These are phyloP conservation scores for Nomada fabriciana DNA, from an alignment of 2,888 invertebrate species.

Conservation along the genomic window DNA sequence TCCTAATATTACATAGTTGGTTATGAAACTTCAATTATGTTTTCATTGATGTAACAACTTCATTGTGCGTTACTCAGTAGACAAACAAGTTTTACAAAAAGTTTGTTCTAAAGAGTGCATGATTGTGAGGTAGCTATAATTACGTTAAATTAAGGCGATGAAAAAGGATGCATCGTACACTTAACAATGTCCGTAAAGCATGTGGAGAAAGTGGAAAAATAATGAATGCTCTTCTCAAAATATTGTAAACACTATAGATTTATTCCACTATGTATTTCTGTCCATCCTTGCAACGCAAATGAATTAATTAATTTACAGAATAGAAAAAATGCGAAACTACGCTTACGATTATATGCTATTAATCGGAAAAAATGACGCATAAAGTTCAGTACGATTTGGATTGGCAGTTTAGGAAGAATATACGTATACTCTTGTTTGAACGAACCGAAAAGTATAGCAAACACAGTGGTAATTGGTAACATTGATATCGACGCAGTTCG, in stretches of 20 bases:
- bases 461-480: not conserved
- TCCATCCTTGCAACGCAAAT: not conserved
- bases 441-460: not conserved
- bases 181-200: not conserved
- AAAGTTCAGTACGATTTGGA: not conserved
- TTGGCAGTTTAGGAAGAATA: not conserved
- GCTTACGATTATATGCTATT: no score
- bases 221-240: not conserved
- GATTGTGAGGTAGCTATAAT: not conserved
- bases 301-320: not conserved
- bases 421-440: not conserved
- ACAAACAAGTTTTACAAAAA: not conserved
- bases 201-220: constrained; percentile 6
- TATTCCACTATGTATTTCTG: no score
- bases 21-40: not conserved
- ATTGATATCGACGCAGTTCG: constrained; percentile 7
- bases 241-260: not conserved
- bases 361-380: not conserved
- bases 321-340: not conserved
- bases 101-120: not conserved
- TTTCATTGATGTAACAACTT: not conserved
- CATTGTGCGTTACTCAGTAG: not conserved
- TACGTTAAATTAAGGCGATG: not conserved
- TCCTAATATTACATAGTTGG: not conserved
- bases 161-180: not conserved